Evolutionary conservation across 2,113 vertebrate species (phyloP), one percentile per base, ranked within the genome.

Genomic region (Chroicocephalus ridibundus): DNA sequence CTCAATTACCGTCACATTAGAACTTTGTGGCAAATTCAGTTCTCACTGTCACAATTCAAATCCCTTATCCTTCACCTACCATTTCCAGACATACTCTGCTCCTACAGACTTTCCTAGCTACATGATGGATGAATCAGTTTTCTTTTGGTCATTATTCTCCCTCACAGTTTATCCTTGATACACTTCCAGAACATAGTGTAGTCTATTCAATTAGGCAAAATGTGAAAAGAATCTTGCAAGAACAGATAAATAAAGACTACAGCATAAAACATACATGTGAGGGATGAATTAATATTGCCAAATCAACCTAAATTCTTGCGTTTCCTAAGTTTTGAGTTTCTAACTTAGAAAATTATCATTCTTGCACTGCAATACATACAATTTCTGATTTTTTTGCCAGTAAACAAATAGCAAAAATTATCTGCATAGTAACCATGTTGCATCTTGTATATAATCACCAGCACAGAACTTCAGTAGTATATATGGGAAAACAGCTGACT

Each of bases 1-100:
- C 80, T 94, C 10, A 55, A 92, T 92, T 92, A 84, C 64, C 82
- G 89, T 89, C 77, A 92, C 76, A 91, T 94, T 84, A 92, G 80
- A 96, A 96, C 83, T 92, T 70, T 44, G 83, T 75, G 88, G 88
- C 84, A 89, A 88, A 89, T 91, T 86, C 52, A 93, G 61, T 91
- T 96, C 65, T 87, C 61, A 71, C 85, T 88, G 64, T 83, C 65
- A 83, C 47, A 78, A 64, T 75, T 89, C 60, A 55, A 47, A 80
- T 88, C n/a, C 52, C 36, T 81, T 74, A 47, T 44, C 18, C 36
- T 81, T 93, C 38, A 75, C 27, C 61, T 96, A 51, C 76, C 68
- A 22, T 66, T 92, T 96, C 42, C 51, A 92, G 82, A 85, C 49
- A 65, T 49, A 22, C 16, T 44, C 25, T 81, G 64, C 32, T 85